Base-by-base conservation (phyloP, 2,888 invertebrate species). In the Galerucella calmariensis region DNA sequence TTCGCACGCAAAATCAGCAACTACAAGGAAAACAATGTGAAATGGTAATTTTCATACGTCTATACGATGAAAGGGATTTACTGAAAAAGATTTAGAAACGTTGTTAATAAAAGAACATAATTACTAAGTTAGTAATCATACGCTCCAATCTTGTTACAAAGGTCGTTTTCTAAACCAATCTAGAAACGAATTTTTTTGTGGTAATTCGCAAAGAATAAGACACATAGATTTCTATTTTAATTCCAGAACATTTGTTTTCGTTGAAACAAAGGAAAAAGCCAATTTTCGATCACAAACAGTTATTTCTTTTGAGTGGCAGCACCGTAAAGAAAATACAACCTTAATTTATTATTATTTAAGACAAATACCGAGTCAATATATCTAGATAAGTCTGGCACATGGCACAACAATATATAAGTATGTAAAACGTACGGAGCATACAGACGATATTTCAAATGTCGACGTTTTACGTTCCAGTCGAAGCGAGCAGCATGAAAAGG, bases 381-480 rank as follows among this genome's bases (percentile, higher is more conserved):
- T 85, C 81, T 82, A 81, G 82, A 81, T 81, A 82, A 82, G 84
- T 84, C 85, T 85, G 82, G 80, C 82, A 82, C 84, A 86, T 78
- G 76, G 75, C 76, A 77, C 73, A 77, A 75, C 77, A 83, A 81
- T 81, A 82, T 83, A 84, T 83, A 85, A 83, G 83, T 83, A 84
- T 83, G 84, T 85, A 83, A 85, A 85, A 85, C 83, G 84, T 84
- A 84, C 82, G 83, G 79, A 81, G 84, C 84, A 84, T 85, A 85
- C 83, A 83, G 77, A 84, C 84, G 81, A 86, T 86, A 86, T 86
- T 86, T 86, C 85, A 86, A 85, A 84, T 83, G 85, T 82, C 84
- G 85, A 84, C 72, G 62, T 75, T 75, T 27, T 72, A 75, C 75
- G 75, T 69, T 69, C 67, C 59, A 74, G 35, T 66, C 66, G 66